phyloP scores from a whole-genome alignment of 2,888 invertebrate species.

The Serripes groenlandicus region DNA sequence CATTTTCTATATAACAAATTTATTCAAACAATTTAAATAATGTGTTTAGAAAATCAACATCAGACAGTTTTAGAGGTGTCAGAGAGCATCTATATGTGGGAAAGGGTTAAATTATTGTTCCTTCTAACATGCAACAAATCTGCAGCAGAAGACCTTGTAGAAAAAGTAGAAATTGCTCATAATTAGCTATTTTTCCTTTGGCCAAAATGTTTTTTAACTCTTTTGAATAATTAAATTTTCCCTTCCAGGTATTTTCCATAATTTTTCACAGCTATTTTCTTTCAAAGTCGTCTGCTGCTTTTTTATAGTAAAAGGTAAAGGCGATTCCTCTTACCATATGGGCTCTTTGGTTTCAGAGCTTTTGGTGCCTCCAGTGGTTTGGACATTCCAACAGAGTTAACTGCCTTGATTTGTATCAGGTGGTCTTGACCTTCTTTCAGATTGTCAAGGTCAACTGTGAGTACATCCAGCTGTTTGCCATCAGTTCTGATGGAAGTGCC shows the following conservation, averaged over 20 bases:
- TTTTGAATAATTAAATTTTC: no score
- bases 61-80: no score
- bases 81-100: no score
- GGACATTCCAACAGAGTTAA: constrained; percentile 94
- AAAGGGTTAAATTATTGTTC: no score
- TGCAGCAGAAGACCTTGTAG: neutral
- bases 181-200: neutral
- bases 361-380: constrained; percentile 88
- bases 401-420: constrained; percentile 94
- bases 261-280: no score
- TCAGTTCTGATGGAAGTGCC: constrained; percentile 71
- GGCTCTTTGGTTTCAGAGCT: constrained; percentile 80
- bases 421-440: constrained; percentile 93
- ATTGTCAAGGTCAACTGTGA: constrained; percentile 85
- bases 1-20: no score
- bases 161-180: neutral
- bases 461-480: constrained; percentile 46
- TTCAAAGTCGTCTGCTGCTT: no score
- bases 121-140: no score
- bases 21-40: no score
- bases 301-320: neutral
- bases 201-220: neutral
- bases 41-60: no score
- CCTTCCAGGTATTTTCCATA: no score
- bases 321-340: constrained; percentile 75